A percentile compares a stretch with the other conserved stretches of the same genome.
Evolutionary conservation across 92 coral and sea anemone genomes (phyloP).

Genomic region (Parazoanthus atlanticus): DNA sequence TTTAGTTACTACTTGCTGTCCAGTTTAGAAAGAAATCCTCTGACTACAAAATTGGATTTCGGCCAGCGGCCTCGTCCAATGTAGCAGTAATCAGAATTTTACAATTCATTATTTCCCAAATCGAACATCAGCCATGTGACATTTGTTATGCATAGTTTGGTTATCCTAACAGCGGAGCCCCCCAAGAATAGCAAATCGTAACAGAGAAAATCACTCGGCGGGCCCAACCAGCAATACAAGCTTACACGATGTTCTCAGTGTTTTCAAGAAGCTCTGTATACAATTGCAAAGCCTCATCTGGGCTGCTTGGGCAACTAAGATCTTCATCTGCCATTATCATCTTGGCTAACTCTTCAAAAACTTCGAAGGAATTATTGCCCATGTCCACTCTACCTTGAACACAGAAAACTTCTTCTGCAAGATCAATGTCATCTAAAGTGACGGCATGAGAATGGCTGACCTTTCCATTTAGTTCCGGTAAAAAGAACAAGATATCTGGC

Average conservation of each 20-base stretch:
- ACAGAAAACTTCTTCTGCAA: conserved; percentile 28
- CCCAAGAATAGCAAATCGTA: no score
- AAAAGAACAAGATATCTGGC: conserved; percentile 23
- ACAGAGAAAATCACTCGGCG: no score
- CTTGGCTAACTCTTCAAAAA: conserved; percentile 21
- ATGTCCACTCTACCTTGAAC: background rate
- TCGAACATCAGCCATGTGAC: no score
- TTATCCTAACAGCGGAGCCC: no score
- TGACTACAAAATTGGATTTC: no score
- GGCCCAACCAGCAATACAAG: no score
- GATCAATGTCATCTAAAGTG: conserved; percentile 18
- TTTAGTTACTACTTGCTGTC: no score
- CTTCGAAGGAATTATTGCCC: conserved; percentile 4
- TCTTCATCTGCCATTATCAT: conserved; percentile 45
- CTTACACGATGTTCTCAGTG: background rate
- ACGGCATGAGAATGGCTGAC: background rate
- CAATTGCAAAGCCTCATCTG: conserved; percentile 51
- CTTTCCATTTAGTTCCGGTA: conserved; percentile 21
- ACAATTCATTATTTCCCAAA: no score
- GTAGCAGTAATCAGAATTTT: no score
- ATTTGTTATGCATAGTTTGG: no score
- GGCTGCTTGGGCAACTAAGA: conserved; percentile 43
- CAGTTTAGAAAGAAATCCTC: no score
- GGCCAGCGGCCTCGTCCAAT: no score
- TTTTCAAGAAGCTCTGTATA: conserved; percentile 40